Evolutionary conservation across 1,140 invertebrate species (phyloP), one percentile per base, ranked within the genome.

Genomic region (Drosophila insularis): DNA sequence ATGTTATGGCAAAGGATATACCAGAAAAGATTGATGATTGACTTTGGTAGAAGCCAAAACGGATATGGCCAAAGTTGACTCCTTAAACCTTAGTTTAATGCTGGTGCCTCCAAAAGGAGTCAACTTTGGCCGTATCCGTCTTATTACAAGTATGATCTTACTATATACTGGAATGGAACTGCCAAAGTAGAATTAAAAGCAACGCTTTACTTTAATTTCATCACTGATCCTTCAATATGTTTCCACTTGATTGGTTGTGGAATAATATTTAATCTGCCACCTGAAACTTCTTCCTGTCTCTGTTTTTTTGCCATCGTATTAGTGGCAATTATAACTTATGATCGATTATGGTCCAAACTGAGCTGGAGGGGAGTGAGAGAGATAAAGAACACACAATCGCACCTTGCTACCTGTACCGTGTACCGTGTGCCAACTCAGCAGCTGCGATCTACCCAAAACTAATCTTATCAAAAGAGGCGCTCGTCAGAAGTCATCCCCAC

Each of bases 401-500:
- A 65, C 43, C 54, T 39, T 75, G 50, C 58, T 86, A 81, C 82
- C 71, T 79, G 56, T 63, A 10, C 50, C 17, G 60, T 32, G 70
- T 54, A 23, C 19, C 55, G 11, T 46, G 61, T 78, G 66, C 56
- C 68, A 68, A 63, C 35, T 72, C 43, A 21, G 69, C 82, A 79
- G 79, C 77, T 87, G 81, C 53, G 4, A 10, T 55, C 43, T 39
- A 63, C 55, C 75, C 68, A 71, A 73, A 63, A 70, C 71, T 86
- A 87, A 87, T 87, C 82, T 87, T 74, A 86, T 87, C 82, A 81
- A 72, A 67, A 70, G 76, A 76, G 56, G 60, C 70, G 76, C 71
- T 73, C 66, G 71, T 78, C 74, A 81, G 67, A 10, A 65, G 35
- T 46, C 40, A 17, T 62, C 50, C 17, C 17, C 19, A 43, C 21